Evolutionary conservation across 2,888 invertebrate genomes (phyloP).

Genomic region (Melinaea marsaeus): DNA sequence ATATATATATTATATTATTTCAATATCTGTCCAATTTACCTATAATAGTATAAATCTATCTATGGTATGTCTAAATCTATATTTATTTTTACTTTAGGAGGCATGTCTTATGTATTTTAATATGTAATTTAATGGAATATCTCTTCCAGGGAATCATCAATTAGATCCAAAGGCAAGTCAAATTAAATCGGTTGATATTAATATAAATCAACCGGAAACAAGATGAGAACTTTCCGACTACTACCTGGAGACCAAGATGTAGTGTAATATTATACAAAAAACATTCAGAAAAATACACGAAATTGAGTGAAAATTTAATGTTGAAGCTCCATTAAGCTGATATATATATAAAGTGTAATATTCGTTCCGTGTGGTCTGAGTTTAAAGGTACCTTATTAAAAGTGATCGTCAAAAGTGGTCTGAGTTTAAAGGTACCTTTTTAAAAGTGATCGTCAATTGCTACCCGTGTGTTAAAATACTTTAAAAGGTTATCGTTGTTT

Average conservation of each 20-base stretch:
- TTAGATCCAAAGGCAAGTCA: conserved; percentile 15
- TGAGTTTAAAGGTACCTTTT: not conserved
- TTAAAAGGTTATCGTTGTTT: conserved; percentile 19
- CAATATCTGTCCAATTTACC: too few relatives aligned
- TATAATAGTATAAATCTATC: too few relatives aligned
- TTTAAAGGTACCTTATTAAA: not conserved
- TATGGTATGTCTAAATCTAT: too few relatives aligned
- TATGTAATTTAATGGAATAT: not conserved
- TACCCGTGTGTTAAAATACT: conserved; percentile 11
- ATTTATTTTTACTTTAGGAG: too few relatives aligned
- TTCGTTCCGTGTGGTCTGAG: conserved; percentile 1
- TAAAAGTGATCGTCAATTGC: conserved; percentile 19
- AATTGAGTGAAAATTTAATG: not conserved
- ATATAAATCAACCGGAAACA: conserved; percentile 16
- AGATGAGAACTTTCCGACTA: conserved; percentile 23
- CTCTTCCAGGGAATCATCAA: conserved; percentile 17
- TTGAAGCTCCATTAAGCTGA: not conserved
- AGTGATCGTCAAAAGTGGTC: conserved; percentile 16
- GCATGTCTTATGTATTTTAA: too few relatives aligned
- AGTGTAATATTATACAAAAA: conserved; percentile 11
- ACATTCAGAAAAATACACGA: conserved; percentile 2
- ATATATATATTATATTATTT: too few relatives aligned
- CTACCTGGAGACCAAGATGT: conserved; percentile 28
- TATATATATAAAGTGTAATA: not conserved
- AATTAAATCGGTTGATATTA: conserved; percentile 18